Percentiles rank a stretch among this genome's conserved stretches.
Evolutionary conservation across 2,797 vertebrate genomes (phyloP).

Genomic region (Tragopan temminckii): DNA sequence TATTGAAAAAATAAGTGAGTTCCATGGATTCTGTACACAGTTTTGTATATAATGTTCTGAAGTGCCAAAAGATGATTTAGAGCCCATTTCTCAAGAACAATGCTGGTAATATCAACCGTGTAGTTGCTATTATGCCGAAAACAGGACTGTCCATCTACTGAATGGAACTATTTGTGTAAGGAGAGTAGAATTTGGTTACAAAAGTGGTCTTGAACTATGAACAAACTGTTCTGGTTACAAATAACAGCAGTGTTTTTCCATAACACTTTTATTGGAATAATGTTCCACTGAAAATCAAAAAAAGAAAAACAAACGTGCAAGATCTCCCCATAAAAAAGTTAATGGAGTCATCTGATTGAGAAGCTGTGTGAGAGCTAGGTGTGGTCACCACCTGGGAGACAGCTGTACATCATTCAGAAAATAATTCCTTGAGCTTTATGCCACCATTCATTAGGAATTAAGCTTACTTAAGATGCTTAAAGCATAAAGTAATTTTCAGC

Average conservation of each 20-base stretch:
- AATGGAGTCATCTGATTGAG: background rate
- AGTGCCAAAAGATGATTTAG: background rate
- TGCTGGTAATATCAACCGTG: background rate
- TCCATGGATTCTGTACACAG: background rate
- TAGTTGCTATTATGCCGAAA: background rate
- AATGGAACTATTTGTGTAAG: background rate
- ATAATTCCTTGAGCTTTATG: background rate
- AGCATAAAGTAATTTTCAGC: background rate
- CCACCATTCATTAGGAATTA: background rate
- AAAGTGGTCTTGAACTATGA: background rate
- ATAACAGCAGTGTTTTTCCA: background rate
- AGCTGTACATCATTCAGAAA: background rate
- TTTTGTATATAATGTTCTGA: background rate
- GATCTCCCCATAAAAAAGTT: background rate
- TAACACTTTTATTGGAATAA: background rate
- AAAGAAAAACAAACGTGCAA: background rate
- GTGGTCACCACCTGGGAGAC: background rate
- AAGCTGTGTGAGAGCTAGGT: background rate
- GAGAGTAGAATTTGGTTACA: background rate
- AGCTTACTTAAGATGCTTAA: background rate
- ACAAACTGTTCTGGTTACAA: background rate
- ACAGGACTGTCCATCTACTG: background rate
- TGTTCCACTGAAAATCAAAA: background rate
- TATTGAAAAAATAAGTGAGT: background rate
- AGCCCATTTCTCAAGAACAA: background rate